phyloP scores from a whole-genome alignment of 2,797 vertebrate species.

The Tadarida brasiliensis region DNA sequence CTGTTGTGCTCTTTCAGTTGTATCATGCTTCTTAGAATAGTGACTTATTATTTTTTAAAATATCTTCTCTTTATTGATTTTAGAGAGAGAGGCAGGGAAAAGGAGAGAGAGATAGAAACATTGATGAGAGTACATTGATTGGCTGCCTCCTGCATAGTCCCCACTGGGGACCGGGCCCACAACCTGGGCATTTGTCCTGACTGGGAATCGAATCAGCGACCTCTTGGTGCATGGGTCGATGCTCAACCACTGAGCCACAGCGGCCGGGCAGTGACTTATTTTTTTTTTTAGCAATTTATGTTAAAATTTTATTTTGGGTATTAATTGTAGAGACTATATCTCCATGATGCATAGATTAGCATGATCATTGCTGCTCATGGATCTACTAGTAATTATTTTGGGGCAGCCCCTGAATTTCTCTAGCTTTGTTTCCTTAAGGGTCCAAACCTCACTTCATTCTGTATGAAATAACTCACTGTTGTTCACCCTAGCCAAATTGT shows the following conservation, averaged over 20 bases:
- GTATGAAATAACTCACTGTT: not conserved
- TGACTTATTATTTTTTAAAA: not conserved
- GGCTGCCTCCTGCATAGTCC: no score
- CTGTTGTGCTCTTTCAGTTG: conserved; percentile 4
- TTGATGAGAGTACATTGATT: no score
- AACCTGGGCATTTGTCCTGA: no score
- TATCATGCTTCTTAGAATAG: not conserved
- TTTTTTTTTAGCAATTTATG: not conserved
- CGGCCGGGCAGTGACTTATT: no score
- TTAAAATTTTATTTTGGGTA: conserved; percentile 35
- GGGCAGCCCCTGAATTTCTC: not conserved
- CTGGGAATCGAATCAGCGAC: no score
- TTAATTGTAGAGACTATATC: not conserved
- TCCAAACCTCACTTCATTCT: not conserved
- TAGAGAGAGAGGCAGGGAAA: no score
- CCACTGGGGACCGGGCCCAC: no score
- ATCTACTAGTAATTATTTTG: not conserved
- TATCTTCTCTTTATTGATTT: no score
- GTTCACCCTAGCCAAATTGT: conserved; percentile 11
- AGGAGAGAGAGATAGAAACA: no score
- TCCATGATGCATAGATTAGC: not conserved
- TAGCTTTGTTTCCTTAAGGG: conserved; percentile 40
- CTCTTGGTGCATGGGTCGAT: no score
- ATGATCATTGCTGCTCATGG: not conserved
- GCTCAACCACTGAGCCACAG: no score